Evolutionary conservation across 2,888 invertebrate species (phyloP).

Genomic region (Pandemis heparana): DNA sequence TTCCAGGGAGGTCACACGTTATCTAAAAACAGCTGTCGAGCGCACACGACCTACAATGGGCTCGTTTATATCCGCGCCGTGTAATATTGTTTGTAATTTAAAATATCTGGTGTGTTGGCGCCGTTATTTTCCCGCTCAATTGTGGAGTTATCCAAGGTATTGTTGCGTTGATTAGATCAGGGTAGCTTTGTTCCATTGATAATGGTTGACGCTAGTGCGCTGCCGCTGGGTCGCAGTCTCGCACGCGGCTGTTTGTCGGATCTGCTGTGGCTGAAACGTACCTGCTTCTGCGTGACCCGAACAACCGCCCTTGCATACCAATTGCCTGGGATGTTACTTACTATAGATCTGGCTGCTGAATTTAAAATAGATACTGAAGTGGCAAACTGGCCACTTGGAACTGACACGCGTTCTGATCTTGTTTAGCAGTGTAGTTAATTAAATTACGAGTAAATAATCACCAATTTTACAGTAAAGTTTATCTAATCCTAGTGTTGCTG

Average conservation of each 20-base stretch:
- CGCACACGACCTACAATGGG: slow-evolving; percentile 77
- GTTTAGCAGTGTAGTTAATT: neutral
- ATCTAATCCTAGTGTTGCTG: neutral
- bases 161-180: slow-evolving; percentile 84
- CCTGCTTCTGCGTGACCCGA: slow-evolving; percentile 52
- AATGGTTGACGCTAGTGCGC: slow-evolving; percentile 64
- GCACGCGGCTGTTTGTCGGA: slow-evolving; percentile 63
- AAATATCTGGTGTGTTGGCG: slow-evolving; percentile 75
- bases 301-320: slow-evolving; percentile 56
- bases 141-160: slow-evolving; percentile 76
- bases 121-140: slow-evolving; percentile 74
- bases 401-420: neutral
- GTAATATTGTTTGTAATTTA: slow-evolving; percentile 83
- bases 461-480: neutral
- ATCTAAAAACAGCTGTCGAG: slow-evolving; percentile 82
- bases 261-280: slow-evolving; percentile 58
- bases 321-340: slow-evolving; percentile 48
- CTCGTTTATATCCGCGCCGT: slow-evolving; percentile 75
- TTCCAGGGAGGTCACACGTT: slow-evolving; percentile 79
- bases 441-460: neutral
- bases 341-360: slow-evolving; percentile 1
- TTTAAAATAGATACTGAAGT: neutral
- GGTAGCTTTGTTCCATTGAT: slow-evolving; percentile 75
- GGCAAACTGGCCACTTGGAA: neutral
- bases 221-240: slow-evolving; percentile 65